These are phyloP conservation scores for Sebastes oblongus DNA, from an alignment of 2,797 vertebrate species.

Conservation along the genomic window DNA sequence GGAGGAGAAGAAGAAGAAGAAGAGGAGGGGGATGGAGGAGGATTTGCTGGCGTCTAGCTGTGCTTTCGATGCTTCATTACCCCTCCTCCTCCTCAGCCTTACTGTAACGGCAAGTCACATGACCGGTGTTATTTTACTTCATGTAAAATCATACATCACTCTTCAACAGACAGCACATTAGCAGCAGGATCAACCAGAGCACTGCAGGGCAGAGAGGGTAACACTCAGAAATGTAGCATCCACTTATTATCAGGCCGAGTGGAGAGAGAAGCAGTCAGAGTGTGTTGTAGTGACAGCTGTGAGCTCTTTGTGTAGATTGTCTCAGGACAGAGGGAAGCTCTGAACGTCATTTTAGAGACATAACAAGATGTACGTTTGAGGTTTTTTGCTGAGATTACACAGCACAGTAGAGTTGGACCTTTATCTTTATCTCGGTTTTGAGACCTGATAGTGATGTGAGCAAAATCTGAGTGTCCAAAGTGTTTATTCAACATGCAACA, in stretches of 20 bases:
- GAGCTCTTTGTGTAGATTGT: slow-evolving; percentile 1
- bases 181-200: not conserved
- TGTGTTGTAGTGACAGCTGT: slow-evolving; percentile 7
- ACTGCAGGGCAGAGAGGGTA: not conserved
- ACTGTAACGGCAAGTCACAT: slow-evolving; percentile 41
- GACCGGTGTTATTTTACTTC: not conserved
- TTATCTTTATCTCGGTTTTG: not conserved
- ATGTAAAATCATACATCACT: not conserved
- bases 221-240: slow-evolving; percentile 43
- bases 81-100: not conserved
- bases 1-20: slow-evolving; percentile 19
- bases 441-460: not conserved
- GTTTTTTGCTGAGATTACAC: not conserved
- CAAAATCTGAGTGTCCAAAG: not conserved
- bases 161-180: slow-evolving; percentile 5
- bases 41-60: slow-evolving; percentile 19
- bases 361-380: not conserved
- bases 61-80: not conserved
- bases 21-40: slow-evolving; percentile 21
- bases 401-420: not conserved
- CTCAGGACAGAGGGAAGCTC: not conserved
- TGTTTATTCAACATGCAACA: not conserved
- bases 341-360: not conserved
- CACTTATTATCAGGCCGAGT: slow-evolving; percentile 18
- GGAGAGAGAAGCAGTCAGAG: not conserved